A percentile compares a stretch with the other conserved stretches of the same genome.
phyloP scores from a whole-genome alignment of 2,888 invertebrate genomes.

The Polymixis flavicincta region DNA sequence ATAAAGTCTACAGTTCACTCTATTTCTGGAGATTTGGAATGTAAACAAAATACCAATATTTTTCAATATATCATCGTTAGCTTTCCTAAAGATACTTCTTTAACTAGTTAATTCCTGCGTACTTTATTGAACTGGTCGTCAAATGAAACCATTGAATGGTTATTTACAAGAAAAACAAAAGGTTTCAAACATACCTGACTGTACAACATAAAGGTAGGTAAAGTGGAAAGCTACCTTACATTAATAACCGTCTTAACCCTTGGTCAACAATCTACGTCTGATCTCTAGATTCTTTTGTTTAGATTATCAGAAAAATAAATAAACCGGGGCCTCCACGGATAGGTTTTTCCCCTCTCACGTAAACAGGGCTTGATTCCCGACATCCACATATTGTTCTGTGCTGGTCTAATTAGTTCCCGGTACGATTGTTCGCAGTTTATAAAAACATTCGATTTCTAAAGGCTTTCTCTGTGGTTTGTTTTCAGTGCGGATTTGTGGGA shows the following conservation, averaged over 20 bases:
- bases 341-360: constrained; percentile 21
- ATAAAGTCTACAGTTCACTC: too few species aligned
- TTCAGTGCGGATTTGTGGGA: constrained; percentile 7
- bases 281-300: constrained; percentile 29
- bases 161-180: neutral
- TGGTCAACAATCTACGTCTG: neutral
- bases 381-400: constrained; percentile 32
- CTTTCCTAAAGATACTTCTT: neutral
- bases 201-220: neutral
- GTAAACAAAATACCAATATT: neutral
- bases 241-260: neutral
- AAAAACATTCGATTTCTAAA: constrained; percentile 16
- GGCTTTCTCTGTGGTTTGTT: constrained; percentile 25
- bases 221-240: neutral
- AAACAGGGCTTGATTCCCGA: constrained; percentile 26
- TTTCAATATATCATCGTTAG: neutral
- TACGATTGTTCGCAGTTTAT: constrained; percentile 19
- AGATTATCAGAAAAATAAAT: constrained; percentile 10
- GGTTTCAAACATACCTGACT: neutral
- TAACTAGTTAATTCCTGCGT: neutral
- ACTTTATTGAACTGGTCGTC: neutral
- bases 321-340: neutral
- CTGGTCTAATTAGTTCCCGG: constrained; percentile 40
- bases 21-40: neutral
- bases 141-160: neutral